Conservation (phyloP, 2,888 invertebrate species). For the Leptopilina drosophilae region DNA sequence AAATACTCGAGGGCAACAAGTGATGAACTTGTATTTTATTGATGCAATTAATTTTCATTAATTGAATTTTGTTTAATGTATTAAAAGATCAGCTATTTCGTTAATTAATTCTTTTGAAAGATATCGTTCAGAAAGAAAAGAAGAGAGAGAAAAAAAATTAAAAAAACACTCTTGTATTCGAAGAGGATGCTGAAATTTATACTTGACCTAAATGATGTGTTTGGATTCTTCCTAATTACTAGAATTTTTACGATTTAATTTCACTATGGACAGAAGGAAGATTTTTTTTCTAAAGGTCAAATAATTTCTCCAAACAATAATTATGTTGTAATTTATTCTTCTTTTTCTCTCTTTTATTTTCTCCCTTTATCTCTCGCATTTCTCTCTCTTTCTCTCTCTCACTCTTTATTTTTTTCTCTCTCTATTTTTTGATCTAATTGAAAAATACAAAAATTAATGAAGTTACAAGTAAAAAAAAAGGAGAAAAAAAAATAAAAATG, state of each 20-base stretch:
- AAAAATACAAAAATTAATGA: not conserved
- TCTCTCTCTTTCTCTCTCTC: too few species aligned
- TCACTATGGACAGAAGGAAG: not conserved
- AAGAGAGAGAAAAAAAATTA: not conserved
- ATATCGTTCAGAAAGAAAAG: not conserved
- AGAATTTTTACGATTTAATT: not conserved
- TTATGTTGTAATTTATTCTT: not conserved
- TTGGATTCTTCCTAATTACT: too few species aligned
- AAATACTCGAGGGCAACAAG: not conserved
- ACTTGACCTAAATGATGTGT: slow-evolving; percentile 9
- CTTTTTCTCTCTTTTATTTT: too few species aligned
- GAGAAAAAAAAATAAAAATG: not conserved
- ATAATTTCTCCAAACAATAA: not conserved
- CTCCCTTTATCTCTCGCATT: too few species aligned
- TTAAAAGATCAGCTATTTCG: not conserved
- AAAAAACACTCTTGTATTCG: not conserved
- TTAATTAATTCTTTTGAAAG: not conserved
- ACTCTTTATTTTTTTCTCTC: not conserved
- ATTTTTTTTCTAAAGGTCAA: not conserved
- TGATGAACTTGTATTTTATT: not conserved
- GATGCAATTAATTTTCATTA: not conserved
- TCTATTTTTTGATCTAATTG: not conserved
- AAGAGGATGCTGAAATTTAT: not conserved
- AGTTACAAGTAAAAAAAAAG: not conserved
- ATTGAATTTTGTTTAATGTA: not conserved